Conservation (phyloP, 2,888 invertebrate genomes). For the Aleiodes testaceus region DNA sequence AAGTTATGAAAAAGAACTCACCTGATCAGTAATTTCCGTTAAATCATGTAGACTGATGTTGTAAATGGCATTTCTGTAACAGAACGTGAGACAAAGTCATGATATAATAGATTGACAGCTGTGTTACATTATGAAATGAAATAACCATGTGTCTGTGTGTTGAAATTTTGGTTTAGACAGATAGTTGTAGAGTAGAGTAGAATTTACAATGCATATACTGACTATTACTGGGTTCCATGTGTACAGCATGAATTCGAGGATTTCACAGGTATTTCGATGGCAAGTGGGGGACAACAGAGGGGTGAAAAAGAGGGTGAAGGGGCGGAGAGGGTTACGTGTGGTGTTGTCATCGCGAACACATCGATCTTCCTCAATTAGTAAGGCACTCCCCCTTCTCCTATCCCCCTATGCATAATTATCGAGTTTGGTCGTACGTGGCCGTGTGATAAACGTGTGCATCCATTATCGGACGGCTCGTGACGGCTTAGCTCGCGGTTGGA, state of each 20-base stretch:
- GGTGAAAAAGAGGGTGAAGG: not conserved
- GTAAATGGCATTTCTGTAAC: slow-evolving; percentile 87
- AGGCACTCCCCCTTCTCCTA: slow-evolving; percentile 20
- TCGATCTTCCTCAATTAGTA: slow-evolving; percentile 57
- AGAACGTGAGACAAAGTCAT: slow-evolving; percentile 32
- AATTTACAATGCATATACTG: slow-evolving; percentile 9
- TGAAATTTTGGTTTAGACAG: slow-evolving; percentile 25
- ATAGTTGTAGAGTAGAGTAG: slow-evolving; percentile 12
- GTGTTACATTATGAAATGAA: slow-evolving; percentile 8
- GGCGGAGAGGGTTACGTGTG: slow-evolving; percentile 7
- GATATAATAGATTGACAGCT: slow-evolving; percentile 14
- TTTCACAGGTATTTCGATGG: slow-evolving; percentile 10
- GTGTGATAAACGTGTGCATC: slow-evolving; percentile 54
- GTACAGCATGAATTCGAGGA: not conserved
- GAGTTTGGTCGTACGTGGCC: slow-evolving; percentile 53
- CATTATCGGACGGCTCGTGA: slow-evolving; percentile 54
- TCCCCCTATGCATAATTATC: slow-evolving; percentile 52
- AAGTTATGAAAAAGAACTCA: slow-evolving; percentile 66
- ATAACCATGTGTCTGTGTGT: slow-evolving; percentile 4
- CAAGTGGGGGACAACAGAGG: not conserved
- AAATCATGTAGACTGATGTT: slow-evolving; percentile 91
- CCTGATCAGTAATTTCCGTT: slow-evolving; percentile 83
- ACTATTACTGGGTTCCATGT: slow-evolving; percentile 1
- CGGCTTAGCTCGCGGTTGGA: slow-evolving; percentile 48
- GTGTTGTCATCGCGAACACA: slow-evolving; percentile 50